A percentile compares a stretch with the other conserved stretches of the same genome.
Evolutionary conservation across 2,888 invertebrate genomes (phyloP).

Genomic region (Tenthredo amoena): DNA sequence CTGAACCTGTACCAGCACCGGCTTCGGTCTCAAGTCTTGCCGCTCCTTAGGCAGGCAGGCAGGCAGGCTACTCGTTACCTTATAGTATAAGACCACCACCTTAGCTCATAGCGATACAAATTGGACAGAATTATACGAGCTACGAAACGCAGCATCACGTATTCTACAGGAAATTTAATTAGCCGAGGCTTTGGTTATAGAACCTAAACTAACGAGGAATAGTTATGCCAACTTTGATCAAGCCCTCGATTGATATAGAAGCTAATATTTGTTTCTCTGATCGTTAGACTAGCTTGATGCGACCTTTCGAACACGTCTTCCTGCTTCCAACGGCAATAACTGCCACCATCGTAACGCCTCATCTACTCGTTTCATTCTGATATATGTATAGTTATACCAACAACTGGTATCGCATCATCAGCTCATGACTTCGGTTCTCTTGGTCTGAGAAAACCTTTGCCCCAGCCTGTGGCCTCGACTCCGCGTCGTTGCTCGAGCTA

Average conservation of each 20-base stretch:
- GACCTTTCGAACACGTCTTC: neutral
- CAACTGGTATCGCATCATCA: conserved; percentile 30
- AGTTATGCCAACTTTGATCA: conserved; percentile 28
- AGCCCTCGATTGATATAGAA: neutral
- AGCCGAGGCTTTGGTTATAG: conserved; percentile 2
- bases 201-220: neutral
- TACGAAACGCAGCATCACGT: conserved; percentile 26
- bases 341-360: neutral
- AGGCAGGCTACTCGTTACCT: conserved; percentile 27
- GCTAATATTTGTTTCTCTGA: conserved; percentile 15
- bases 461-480: conserved; percentile 11
- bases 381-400: neutral
- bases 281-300: neutral
- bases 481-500: conserved; percentile 47
- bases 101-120: conserved; percentile 39
- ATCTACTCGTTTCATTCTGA: neutral
- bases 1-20: neutral
- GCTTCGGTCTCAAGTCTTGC: conserved; percentile 12
- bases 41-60: conserved; percentile 55
- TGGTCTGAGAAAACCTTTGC: conserved; percentile 14
- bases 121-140: conserved; percentile 31
- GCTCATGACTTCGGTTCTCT: conserved; percentile 21
- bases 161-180: conserved; percentile 28
- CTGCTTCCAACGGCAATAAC: neutral
- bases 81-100: neutral